A percentile compares a stretch with the other conserved stretches of the same genome.
These are phyloP conservation scores for Stenodema calcarata DNA, from an alignment of 2,888 invertebrate species.

Conservation along the genomic window DNA sequence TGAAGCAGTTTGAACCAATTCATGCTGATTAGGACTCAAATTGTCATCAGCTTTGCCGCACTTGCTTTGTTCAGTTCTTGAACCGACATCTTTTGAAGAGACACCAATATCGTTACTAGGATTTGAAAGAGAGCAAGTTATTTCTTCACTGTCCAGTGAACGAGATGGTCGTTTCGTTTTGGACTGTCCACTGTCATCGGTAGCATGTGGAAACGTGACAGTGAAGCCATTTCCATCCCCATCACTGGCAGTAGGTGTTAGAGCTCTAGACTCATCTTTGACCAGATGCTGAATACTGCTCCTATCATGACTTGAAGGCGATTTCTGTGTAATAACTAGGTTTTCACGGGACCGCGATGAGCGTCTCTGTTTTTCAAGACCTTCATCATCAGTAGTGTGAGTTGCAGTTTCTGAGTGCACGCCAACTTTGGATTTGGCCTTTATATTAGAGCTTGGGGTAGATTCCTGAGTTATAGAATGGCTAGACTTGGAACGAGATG, in stretches of 20 bases:
- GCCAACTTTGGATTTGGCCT: neutral
- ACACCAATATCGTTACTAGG: neutral
- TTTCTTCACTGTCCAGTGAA: neutral
- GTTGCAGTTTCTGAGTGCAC: neutral
- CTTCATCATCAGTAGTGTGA: neutral
- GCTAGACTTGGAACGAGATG: neutral
- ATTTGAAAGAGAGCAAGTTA: neutral
- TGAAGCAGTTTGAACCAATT: too few species aligned
- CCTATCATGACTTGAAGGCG: too few species aligned
- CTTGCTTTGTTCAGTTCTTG: neutral
- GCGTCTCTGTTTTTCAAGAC: neutral
- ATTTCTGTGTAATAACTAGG: too few species aligned
- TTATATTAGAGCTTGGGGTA: neutral
- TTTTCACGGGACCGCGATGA: neutral
- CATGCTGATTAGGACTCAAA: too few species aligned
- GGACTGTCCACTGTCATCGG: neutral
- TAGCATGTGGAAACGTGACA: neutral
- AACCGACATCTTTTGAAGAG: neutral
- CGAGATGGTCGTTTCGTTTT: neutral
- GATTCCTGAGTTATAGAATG: neutral
- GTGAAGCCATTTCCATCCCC: too few species aligned
- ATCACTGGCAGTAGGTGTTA: neutral
- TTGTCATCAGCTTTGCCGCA: too few species aligned
- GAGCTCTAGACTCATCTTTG: neutral
- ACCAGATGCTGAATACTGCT: too few species aligned